Base-by-base conservation (phyloP, 2,888 invertebrate species). In the Acronicta alni region DNA sequence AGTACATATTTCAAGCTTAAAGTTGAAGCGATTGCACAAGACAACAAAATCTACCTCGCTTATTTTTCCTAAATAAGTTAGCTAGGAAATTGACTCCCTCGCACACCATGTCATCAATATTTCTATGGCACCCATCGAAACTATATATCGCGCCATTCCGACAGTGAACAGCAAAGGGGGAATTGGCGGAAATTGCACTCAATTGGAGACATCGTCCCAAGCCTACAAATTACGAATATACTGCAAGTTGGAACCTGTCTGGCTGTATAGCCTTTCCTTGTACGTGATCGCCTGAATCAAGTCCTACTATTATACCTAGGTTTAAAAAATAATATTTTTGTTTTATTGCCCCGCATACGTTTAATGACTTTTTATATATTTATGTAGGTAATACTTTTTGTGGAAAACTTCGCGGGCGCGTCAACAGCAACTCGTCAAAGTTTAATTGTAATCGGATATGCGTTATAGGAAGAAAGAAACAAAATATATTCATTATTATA, bases 161-260 rank as follows among this genome's bases (percentile, higher is more conserved):
- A 59, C 72, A 57, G 75, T 71, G 77, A 76, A 74, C 72, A 66
- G 66, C 69, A 63, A 69, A 62, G 69, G 69, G 70, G 84, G 77
- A 81, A 84, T 81, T 72, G 75, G 57, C 80, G 85, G 87, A 87
- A 86, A 87, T 87, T 87, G 84, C 83, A 80, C 84, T 82, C 81
- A 83, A 87, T 88, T 85, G 86, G 81, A 81, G 80, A 80, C 81
- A 77, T 73, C 75, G 76, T 77, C 71, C 76, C 75, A 65, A 73
- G 82, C 80, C 80, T 80, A 77, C 77, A 81, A 81, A 84, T 84
- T 79, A 83, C 80, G 63, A 67, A 62, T 70, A 70, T 61, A 64
- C 53, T 60, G 66, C 53, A 66, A 68, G 67, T 68, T 6, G 60
- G 46, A 32, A 42, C 48, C 43, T 65, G 46, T 14, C 32, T 44